phyloP scores from a whole-genome alignment of 1,140 invertebrate species.

The Pantala flavescens region DNA sequence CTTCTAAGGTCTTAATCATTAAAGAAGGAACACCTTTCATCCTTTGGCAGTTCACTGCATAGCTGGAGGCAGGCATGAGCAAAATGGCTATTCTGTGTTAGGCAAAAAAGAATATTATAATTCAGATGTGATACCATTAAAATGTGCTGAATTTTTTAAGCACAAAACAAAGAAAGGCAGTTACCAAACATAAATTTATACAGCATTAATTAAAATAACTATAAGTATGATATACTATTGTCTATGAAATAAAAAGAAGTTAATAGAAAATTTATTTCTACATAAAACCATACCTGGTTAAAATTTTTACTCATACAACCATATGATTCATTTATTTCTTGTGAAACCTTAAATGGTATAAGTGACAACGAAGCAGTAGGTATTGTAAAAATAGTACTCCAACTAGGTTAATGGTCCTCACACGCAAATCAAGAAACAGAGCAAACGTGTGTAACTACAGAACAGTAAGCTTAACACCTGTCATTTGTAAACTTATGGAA shows the following conservation, averaged over 20 bases:
- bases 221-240: not conserved
- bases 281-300: not conserved
- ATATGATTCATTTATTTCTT: too few species aligned
- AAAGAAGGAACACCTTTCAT: conserved; percentile 29
- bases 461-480: too few species aligned
- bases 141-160: conserved; percentile 15
- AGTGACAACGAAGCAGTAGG: too few species aligned
- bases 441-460: too few species aligned
- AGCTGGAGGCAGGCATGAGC: conserved; percentile 28
- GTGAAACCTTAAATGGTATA: too few species aligned
- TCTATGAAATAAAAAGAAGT: too few species aligned
- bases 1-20: conserved; percentile 33
- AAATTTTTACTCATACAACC: too few species aligned
- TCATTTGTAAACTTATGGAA: too few species aligned
- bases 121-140: not conserved
- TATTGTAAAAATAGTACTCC: too few species aligned
- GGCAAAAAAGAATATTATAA: conserved; percentile 20
- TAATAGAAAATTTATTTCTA: too few species aligned
- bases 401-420: too few species aligned
- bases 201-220: not conserved
- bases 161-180: not conserved
- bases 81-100: conserved; percentile 38
- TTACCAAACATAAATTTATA: not conserved
- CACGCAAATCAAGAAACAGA: too few species aligned
- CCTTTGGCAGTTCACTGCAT: conserved; percentile 33